Base-by-base conservation (phyloP, 2,113 vertebrate genomes). In the Rhabdornis inornatus region DNA sequence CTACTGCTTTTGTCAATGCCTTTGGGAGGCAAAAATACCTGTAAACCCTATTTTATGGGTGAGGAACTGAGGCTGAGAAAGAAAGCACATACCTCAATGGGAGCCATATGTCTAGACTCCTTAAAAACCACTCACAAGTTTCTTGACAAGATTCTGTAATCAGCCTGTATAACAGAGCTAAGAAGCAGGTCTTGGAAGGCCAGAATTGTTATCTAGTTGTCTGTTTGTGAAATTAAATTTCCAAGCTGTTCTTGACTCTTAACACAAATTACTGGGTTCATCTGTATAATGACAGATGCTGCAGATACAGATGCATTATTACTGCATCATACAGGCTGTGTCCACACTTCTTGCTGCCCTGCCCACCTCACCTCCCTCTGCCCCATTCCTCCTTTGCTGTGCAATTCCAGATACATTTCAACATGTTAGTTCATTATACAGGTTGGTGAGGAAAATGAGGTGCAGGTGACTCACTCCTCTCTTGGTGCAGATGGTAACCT, bases 401-500 rank as follows among this genome's bases (percentile, higher is more conserved):
- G 85, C 71, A 88, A 92, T 66, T 86, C 63, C 79, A 56, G 55
- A 14, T 61, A 33, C 13, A 55, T 93, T 90, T 95, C 89, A 75
- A 76, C 69, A 78, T 3, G 3, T 53, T 30, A n/a, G 33, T 35
- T 81, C 55, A 88, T 89, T 82, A 79, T 28, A 40, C 22, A 49
- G 68, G 40, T 37, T 55, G 42, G 49, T 64, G 47, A 78, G 31
- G 69, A 56, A 53, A 69, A 69, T 4, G 45, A 88, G 56, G 47
- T 0, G 1, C 21, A 40, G 19, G 15, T 47, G 49, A 77, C 94
- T 95, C 90, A 97, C 98, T 97, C 93, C 81, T 1, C 70, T 92
- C 82, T 95, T 98, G 1, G 35, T 69, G 9, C 53, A 88, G 68
- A 95, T 71, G 4, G 68, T 97, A 57, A 98, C 97, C 71, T 94